Conservation (phyloP, 2,113 vertebrate genomes). For the Centrocercus urophasianus region DNA sequence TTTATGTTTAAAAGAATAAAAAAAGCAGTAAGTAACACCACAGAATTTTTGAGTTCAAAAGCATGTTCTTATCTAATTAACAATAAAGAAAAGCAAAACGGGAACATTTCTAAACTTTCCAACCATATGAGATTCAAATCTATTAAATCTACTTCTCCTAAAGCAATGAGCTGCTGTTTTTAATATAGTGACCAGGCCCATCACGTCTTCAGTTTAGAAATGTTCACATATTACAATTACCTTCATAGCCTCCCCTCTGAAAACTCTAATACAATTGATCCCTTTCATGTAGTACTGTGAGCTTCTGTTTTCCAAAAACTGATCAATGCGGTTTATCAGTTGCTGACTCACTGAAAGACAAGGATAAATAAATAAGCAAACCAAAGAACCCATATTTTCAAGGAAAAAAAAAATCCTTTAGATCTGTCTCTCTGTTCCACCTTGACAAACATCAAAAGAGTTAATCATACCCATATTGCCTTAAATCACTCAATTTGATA, state of each 20-base stretch:
- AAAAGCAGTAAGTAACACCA: not conserved
- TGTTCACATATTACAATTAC: conserved; percentile 72
- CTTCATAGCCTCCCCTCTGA: conserved; percentile 91
- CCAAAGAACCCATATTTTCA: not conserved
- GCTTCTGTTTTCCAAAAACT: conserved; percentile 90
- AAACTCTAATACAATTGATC: conserved; percentile 87
- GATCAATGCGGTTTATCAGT: conserved; percentile 87
- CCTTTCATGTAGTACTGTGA: conserved; percentile 91
- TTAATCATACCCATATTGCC: not conserved
- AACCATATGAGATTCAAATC: not conserved
- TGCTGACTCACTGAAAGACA: conserved; percentile 88
- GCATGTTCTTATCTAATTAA: not conserved
- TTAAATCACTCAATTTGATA: not conserved
- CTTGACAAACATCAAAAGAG: not conserved
- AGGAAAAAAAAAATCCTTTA: not conserved
- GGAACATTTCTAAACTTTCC: not conserved
- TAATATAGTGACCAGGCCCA: not conserved
- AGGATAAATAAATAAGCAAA: conserved; percentile 6
- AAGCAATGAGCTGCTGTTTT: not conserved
- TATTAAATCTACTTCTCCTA: not conserved
- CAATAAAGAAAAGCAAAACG: not conserved
- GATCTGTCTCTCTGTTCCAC: not conserved
- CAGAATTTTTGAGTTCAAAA: not conserved
- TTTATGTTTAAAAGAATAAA: not conserved
- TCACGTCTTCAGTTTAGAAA: not conserved